Evolutionary conservation across 2,888 invertebrate species (phyloP), one percentile per base, ranked within the genome.

Genomic region (Amblyjoppa proteus): DNA sequence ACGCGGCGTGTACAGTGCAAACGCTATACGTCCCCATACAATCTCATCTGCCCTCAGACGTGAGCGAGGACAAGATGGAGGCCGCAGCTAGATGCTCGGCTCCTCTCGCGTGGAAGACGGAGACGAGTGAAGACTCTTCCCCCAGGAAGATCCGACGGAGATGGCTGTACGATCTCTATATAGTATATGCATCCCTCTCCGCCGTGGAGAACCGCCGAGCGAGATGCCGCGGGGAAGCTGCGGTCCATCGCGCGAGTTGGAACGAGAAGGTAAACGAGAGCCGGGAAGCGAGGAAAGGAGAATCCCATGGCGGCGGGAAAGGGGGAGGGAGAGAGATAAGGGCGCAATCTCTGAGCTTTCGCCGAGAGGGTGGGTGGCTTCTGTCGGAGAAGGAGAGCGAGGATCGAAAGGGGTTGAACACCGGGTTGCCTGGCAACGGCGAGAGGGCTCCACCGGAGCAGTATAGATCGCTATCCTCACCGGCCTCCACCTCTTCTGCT

Each of bases 391-490:
- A 84, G 86, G 88, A 74, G 68, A 85, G 69, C 49, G 34, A 70
- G 75, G 86, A 81, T 85, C 88, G 88, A 89, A 88, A 90, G 90
- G 92, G 91, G 91, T 91, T 90, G 90, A 89, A 87, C 83, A 71
- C 71, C 28, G 73, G 92, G 93, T 93, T 91, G 92, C 93, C 88
- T 89, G 88, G 92, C 91, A 92, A 92, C 92, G 90, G 85, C 87
- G 90, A 89, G 91, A 90, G 90, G 90, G 90, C 87, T 88, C 87
- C 86, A 76, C 51, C 86, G 89, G 89, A 89, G 85, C 89, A 89
- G 92, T 92, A 92, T 92, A 92, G 92, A 92, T 92, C 92, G 92
- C 91, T 92, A 92, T 92, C 91, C 91, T 81, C 81, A 20, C 74
- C 83, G 84, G 71, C 87, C 87, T 85, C 87, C 79, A 83, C 81